A percentile compares a stretch with the other conserved stretches of the same genome.
Evolutionary conservation across 2,113 vertebrate species (phyloP).

Genomic region (Gymnarchus niloticus): DNA sequence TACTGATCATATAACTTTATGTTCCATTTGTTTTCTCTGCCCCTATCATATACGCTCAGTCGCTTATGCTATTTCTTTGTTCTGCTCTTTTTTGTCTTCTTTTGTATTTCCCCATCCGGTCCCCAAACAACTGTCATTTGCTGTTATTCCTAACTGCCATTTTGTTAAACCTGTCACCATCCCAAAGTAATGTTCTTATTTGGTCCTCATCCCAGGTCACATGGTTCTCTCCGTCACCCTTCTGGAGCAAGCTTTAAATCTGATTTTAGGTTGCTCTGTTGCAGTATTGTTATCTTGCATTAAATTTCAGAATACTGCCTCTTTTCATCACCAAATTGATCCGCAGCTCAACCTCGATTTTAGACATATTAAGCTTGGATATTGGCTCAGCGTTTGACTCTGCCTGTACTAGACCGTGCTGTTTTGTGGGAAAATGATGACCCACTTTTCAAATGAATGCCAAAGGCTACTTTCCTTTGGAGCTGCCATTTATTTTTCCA

Average conservation of each 20-base stretch:
- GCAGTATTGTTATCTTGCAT: neutral
- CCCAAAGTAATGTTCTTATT: no score
- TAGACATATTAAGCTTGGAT: constrained; percentile 17
- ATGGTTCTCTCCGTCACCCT: neutral
- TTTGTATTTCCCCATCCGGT: no score
- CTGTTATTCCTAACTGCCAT: no score
- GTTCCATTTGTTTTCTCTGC: no score
- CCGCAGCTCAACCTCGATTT: neutral
- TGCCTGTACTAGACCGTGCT: neutral
- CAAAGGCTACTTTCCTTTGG: neutral
- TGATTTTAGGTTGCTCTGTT: neutral
- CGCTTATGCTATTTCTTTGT: no score
- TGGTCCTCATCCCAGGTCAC: neutral
- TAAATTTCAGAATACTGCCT: neutral
- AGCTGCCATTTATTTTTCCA: neutral
- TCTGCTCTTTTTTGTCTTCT: no score
- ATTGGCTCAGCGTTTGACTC: neutral
- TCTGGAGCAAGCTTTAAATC: neutral
- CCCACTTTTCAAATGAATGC: neutral
- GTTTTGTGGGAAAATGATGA: neutral
- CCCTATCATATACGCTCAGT: no score
- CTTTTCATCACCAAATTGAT: neutral
- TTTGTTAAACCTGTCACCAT: no score
- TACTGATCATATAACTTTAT: no score
- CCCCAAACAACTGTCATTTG: neutral